These are phyloP conservation scores for Microctenopoma lineatum DNA, from an alignment of 2,797 vertebrate species.

Conservation along the genomic window DNA sequence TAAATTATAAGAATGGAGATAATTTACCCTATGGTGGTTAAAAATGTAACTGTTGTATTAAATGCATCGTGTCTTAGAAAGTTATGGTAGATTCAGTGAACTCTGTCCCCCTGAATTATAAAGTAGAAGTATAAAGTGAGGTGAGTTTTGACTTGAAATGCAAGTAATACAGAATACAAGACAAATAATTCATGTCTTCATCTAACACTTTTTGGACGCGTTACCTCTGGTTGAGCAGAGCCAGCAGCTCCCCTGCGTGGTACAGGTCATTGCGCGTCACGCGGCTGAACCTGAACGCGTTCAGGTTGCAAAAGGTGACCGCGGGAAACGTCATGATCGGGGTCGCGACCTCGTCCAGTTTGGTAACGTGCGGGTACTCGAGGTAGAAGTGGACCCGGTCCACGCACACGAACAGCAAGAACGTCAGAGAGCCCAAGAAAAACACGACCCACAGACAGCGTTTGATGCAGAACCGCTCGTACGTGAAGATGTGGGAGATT, in stretches of 20 bases:
- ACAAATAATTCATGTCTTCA: background rate
- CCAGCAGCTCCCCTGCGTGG: slow-evolving; percentile 95
- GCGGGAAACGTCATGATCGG: slow-evolving; percentile 93
- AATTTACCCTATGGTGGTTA: background rate
- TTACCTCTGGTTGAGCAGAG: slow-evolving; percentile 96
- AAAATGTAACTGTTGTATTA: background rate
- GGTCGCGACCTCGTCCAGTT: slow-evolving; percentile 92
- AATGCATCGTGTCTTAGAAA: background rate
- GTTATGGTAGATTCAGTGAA: background rate
- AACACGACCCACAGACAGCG: slow-evolving; percentile 93
- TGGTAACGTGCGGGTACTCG: slow-evolving; percentile 97
- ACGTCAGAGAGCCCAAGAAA: slow-evolving; percentile 92
- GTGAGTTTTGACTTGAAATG: background rate
- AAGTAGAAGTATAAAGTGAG: background rate
- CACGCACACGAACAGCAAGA: slow-evolving; percentile 92
- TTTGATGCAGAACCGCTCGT: slow-evolving; percentile 91
- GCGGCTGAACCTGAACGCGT: slow-evolving; percentile 96
- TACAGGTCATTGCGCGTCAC: slow-evolving; percentile 98
- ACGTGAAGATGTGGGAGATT: slow-evolving; percentile 97
- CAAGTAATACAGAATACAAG: background rate
- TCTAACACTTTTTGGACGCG: background rate
- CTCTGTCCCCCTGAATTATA: background rate
- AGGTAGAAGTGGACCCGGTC: slow-evolving; percentile 97
- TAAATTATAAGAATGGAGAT: background rate
- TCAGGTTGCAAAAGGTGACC: slow-evolving; percentile 98